Evolutionary conservation across 2,113 vertebrate genomes (phyloP).

Genomic region (Dicentrarchus labrax): DNA sequence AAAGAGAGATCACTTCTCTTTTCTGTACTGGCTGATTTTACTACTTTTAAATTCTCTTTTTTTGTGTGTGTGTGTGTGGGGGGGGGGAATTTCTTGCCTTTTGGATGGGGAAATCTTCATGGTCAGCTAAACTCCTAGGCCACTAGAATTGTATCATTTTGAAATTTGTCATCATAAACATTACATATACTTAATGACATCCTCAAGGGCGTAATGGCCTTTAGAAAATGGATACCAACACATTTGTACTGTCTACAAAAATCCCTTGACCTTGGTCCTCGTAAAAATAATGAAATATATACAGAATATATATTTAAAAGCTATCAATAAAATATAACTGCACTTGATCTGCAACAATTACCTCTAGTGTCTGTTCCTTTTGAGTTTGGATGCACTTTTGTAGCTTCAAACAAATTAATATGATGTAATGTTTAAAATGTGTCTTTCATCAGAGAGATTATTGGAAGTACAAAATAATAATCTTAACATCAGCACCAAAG

Average conservation of each 20-base stretch:
- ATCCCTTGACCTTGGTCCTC: background rate
- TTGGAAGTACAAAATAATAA: background rate
- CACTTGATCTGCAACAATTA: too few species aligned
- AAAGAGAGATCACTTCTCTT: conserved; percentile 60
- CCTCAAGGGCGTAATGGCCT: background rate
- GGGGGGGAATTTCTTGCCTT: background rate
- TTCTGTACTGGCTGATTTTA: conserved; percentile 29
- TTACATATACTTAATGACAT: background rate
- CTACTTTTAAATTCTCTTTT: background rate
- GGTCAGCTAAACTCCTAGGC: too few species aligned
- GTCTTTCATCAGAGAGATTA: background rate
- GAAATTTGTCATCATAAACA: background rate
- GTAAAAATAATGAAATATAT: background rate
- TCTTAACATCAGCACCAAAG: background rate
- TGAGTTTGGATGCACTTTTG: too few species aligned
- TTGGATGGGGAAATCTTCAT: background rate
- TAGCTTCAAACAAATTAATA: background rate
- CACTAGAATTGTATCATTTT: too few species aligned
- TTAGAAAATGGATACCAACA: background rate
- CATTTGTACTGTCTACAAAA: background rate
- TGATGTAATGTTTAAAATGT: background rate
- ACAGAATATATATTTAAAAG: background rate
- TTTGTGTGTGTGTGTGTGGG: too few species aligned
- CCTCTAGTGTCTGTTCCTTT: too few species aligned
- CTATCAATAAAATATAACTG: background rate